Evolutionary conservation across 2,113 vertebrate genomes (phyloP).

Genomic region (Apeltes quadracus): DNA sequence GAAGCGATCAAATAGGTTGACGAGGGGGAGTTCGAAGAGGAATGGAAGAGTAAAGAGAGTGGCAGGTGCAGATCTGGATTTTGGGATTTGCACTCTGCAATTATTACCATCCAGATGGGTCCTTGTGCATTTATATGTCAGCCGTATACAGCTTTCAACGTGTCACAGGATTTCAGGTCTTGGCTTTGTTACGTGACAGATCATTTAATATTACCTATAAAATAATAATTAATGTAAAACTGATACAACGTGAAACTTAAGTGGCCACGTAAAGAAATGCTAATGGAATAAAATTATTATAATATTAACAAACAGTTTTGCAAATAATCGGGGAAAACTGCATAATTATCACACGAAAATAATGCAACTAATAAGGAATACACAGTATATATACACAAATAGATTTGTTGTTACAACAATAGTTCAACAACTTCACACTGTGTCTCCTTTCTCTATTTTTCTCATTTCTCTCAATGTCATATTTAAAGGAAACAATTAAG

Average conservation of each 20-base stretch:
- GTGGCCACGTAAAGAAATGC: background rate
- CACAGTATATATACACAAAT: background rate
- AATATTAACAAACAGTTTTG: too few species aligned
- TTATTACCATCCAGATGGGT: conserved; percentile 43
- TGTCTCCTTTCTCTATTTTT: background rate
- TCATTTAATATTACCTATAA: conserved; percentile 16
- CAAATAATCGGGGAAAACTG: conserved; percentile 5
- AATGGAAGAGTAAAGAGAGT: conserved; percentile 12
- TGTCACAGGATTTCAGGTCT: conserved; percentile 4
- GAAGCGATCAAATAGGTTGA: conserved; percentile 11
- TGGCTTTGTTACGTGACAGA: background rate
- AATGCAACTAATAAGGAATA: conserved; percentile 3
- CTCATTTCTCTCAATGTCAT: background rate
- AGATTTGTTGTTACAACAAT: background rate
- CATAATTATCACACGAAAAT: conserved; percentile 16
- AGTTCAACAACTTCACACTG: background rate
- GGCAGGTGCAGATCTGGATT: conserved; percentile 47
- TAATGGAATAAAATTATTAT: too few species aligned
- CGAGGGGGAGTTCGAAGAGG: conserved; percentile 16
- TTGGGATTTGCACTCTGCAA: conserved; percentile 34
- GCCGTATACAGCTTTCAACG: conserved; percentile 1
- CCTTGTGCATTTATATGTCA: background rate
- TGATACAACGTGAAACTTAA: background rate
- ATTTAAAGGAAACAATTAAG: conserved; percentile 1
- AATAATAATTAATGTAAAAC: conserved; percentile 12